These are phyloP conservation scores for Rachycentron canadum DNA, from an alignment of 2,797 vertebrate species.

Conservation along the genomic window DNA sequence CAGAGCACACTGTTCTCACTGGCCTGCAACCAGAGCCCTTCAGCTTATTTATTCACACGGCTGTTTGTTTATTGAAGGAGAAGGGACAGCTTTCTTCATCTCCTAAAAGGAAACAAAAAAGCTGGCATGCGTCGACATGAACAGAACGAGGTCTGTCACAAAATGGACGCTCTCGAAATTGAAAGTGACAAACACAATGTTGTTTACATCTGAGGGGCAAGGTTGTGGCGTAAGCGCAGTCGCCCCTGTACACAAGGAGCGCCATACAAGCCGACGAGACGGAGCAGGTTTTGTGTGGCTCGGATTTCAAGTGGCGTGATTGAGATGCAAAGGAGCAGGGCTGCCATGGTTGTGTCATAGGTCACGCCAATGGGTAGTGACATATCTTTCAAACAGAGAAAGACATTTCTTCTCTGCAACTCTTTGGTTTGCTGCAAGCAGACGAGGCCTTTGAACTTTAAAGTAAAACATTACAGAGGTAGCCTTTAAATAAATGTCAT, in stretches of 20 bases:
- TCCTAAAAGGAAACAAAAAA: conserved; percentile 76
- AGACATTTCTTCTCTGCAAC: conserved; percentile 42
- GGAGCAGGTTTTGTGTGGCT: conserved; percentile 56
- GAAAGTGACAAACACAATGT: conserved; percentile 83
- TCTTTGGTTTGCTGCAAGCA: conserved; percentile 37
- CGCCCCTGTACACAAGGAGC: conserved; percentile 57
- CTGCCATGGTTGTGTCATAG: conserved; percentile 70
- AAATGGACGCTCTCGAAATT: conserved; percentile 76
- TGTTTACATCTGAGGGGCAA: conserved; percentile 73
- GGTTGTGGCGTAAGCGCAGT: conserved; percentile 28
- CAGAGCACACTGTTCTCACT: conserved; percentile 71
- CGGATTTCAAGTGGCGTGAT: conserved; percentile 70
- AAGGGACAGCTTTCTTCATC: conserved; percentile 79
- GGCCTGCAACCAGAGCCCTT: conserved; percentile 73
- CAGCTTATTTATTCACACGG: conserved; percentile 82
- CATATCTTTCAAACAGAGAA: conserved; percentile 80
- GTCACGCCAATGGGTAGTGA: conserved; percentile 76
- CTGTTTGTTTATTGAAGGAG: conserved; percentile 83
- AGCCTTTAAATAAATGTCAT: conserved; percentile 56
- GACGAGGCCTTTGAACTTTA: conserved; percentile 68
- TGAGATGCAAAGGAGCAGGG: conserved; percentile 55
- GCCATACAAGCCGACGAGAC: conserved; percentile 48
- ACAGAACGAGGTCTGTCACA: conserved; percentile 79
- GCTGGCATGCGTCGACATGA: conserved; percentile 64
- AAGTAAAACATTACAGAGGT: conserved; percentile 72